A percentile compares a stretch with the other conserved stretches of the same genome.
These are phyloP conservation scores for Sula dactylatra DNA, from an alignment of 2,113 vertebrate genomes.

Conservation along the genomic window DNA sequence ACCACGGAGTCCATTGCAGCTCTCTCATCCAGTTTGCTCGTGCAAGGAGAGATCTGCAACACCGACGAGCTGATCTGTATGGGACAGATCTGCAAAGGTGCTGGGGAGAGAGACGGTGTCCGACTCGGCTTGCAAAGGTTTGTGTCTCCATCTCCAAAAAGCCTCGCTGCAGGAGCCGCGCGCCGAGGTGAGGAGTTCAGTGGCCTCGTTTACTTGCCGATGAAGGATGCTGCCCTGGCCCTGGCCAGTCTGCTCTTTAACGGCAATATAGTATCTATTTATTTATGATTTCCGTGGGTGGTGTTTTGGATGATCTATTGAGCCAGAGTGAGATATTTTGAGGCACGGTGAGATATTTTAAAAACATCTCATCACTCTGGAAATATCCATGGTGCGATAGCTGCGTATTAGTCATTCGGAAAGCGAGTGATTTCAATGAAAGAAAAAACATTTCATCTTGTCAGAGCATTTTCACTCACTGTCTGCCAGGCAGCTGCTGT, in stretches of 20 bases:
- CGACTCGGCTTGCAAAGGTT: not conserved
- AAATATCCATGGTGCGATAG: slow-evolving; percentile 55
- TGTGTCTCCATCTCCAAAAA: not conserved
- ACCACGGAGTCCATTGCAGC: not conserved
- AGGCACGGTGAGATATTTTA: slow-evolving; percentile 63
- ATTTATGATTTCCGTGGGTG: slow-evolving; percentile 64
- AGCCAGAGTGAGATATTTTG: slow-evolving; percentile 68
- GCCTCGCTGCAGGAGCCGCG: not conserved
- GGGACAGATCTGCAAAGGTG: not conserved
- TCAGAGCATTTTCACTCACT: slow-evolving; percentile 64
- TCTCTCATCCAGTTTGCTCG: not conserved
- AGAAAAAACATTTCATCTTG: slow-evolving; percentile 69
- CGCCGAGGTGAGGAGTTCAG: not conserved
- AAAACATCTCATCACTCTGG: slow-evolving; percentile 66
- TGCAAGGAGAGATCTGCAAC: not conserved
- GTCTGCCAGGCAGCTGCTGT: slow-evolving; percentile 64
- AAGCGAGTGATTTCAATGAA: slow-evolving; percentile 70
- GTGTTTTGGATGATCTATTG: slow-evolving; percentile 65
- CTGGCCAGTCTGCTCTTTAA: slow-evolving; percentile 14
- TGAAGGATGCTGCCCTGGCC: slow-evolving; percentile 23
- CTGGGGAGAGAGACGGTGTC: not conserved
- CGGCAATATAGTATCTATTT: slow-evolving; percentile 31
- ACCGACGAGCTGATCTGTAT: not conserved
- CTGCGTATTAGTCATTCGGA: slow-evolving; percentile 63
- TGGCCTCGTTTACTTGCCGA: not conserved